Conservation (phyloP, 35 echinoderm and acorn worm species). For the Lytechinus pictus region DNA sequence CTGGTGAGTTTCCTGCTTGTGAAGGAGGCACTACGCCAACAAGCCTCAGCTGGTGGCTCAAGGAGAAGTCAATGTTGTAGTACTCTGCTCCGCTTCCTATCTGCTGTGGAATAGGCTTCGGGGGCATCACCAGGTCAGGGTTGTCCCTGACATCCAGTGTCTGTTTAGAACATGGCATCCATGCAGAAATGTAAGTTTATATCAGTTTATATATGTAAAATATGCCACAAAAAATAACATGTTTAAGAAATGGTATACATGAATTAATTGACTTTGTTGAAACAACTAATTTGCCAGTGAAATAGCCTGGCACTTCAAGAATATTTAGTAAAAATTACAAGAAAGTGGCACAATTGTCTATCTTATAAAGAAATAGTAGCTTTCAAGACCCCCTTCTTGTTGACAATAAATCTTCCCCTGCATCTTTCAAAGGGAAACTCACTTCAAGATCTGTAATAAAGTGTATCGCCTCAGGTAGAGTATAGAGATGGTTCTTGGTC, state of each 20-base stretch:
- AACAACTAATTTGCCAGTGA: no score
- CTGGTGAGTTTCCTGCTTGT: constrained; percentile 64
- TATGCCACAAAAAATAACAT: no score
- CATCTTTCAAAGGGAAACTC: not conserved
- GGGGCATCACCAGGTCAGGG: constrained; percentile 94
- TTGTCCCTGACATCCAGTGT: constrained; percentile 92
- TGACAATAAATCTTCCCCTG: no score
- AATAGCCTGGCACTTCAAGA: no score
- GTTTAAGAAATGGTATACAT: no score
- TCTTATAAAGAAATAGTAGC: not conserved
- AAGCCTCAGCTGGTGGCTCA: constrained; percentile 86
- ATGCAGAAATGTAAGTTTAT: not conserved
- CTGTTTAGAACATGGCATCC: constrained; percentile 28
- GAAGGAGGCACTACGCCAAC: constrained; percentile 83
- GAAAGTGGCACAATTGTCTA: not conserved
- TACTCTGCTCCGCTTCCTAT: constrained; percentile 88
- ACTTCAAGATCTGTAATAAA: constrained; percentile 97
- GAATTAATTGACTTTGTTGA: no score
- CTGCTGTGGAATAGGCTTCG: constrained; percentile 82
- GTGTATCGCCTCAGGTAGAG: constrained; percentile 94
- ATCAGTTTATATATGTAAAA: no score
- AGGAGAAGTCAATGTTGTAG: constrained; percentile 98
- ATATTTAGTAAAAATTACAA: no score
- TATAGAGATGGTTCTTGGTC: constrained; percentile 86
- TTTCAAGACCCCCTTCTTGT: no score